These are phyloP conservation scores for Linepithema humile DNA, from an alignment of 1,140 invertebrate genomes.

Conservation along the genomic window DNA sequence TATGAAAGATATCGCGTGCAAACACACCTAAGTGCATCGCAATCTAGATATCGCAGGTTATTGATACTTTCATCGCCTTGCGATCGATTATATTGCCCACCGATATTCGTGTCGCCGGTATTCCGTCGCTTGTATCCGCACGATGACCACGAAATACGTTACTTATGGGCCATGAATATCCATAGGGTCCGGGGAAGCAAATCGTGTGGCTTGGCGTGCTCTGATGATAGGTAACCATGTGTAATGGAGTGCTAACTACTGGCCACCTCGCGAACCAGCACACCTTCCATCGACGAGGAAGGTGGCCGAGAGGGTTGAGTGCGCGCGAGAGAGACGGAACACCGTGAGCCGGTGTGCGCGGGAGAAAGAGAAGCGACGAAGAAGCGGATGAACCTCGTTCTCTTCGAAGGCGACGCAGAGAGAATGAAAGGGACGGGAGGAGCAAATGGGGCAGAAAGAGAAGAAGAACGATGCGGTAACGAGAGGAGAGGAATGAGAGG, in stretches of 20 bases:
- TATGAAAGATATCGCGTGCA: too few relatives aligned
- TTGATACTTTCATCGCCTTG: conserved; percentile 40
- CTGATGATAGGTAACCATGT: conserved; percentile 81
- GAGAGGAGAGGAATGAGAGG: conserved; percentile 44
- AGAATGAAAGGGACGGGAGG: not conserved
- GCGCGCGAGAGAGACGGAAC: conserved; percentile 18
- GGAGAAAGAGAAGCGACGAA: conserved; percentile 35
- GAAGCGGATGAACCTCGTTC: not conserved
- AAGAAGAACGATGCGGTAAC: conserved; percentile 37
- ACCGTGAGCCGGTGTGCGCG: conserved; percentile 10
- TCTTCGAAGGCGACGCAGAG: conserved; percentile 5
- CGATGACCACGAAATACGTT: conserved; percentile 58
- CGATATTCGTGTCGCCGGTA: conserved; percentile 44
- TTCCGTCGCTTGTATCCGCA: not conserved
- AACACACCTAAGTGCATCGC: too few relatives aligned
- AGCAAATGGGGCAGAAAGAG: conserved; percentile 27
- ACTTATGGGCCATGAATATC: conserved; percentile 74
- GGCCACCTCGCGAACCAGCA: conserved; percentile 78
- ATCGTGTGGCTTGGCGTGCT: conserved; percentile 74
- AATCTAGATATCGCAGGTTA: not conserved
- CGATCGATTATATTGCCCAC: conserved; percentile 60
- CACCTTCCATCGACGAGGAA: conserved; percentile 63
- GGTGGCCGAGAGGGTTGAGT: conserved; percentile 37
- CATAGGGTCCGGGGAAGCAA: conserved; percentile 69
- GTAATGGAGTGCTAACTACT: conserved; percentile 82